These are phyloP conservation scores for Laupala kohalensis DNA, from an alignment of 1,140 invertebrate species.

Conservation along the genomic window DNA sequence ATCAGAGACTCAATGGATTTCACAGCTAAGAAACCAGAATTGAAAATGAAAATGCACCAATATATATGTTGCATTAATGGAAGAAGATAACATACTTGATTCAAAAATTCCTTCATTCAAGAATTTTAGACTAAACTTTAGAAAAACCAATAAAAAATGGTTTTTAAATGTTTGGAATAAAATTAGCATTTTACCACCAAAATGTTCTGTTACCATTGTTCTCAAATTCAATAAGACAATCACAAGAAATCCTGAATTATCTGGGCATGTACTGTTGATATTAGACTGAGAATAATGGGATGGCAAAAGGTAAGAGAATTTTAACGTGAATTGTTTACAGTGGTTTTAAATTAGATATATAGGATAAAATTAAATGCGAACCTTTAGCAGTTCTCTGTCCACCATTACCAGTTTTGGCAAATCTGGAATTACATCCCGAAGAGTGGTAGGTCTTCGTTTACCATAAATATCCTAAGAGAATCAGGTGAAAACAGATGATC, in stretches of 20 bases:
- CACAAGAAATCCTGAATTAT: not conserved
- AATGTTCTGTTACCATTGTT: no score
- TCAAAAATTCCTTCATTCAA: no score
- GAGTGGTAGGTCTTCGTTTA: conserved; percentile 45
- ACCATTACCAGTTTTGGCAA: conserved; percentile 44
- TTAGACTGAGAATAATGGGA: not conserved
- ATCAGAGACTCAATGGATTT: not conserved
- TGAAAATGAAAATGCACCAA: no score
- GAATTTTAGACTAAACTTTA: no score
- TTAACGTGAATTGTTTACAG: not conserved
- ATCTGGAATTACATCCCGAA: conserved; percentile 45
- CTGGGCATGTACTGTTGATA: not conserved
- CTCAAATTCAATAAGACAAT: no score
- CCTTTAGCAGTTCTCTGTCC: conserved; percentile 38
- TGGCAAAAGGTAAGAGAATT: not conserved
- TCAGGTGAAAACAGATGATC: conserved; percentile 21
- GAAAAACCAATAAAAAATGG: no score
- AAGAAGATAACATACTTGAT: no score
- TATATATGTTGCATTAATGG: no score
- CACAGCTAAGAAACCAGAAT: no score
- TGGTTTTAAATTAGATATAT: not conserved
- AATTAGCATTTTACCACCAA: no score
- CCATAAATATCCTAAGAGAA: conserved; percentile 45
- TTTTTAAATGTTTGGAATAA: no score
- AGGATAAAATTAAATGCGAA: conserved; percentile 30